These are phyloP conservation scores for Paraescarpia echinospica DNA, from an alignment of 1,140 invertebrate species.

Conservation along the genomic window DNA sequence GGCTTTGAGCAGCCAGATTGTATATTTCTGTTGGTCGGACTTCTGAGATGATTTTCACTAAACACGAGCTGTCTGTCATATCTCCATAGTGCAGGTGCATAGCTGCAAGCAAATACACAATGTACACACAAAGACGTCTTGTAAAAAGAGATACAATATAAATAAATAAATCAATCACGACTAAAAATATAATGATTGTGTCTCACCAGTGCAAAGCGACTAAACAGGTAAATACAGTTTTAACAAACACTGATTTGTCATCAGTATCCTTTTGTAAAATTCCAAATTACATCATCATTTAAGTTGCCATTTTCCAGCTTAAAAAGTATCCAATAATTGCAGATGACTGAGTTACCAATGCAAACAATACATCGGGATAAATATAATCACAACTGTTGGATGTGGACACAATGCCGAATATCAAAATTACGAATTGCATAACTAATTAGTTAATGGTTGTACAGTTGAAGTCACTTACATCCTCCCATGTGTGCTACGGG, in stretches of 20 bases:
- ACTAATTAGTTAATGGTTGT: not conserved
- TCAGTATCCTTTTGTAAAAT: not conserved
- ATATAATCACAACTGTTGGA: not conserved
- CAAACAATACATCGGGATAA: not conserved
- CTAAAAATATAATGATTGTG: not conserved
- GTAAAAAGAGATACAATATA: too few species aligned
- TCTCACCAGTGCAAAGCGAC: not conserved
- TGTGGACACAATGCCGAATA: not conserved
- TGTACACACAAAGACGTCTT: too few species aligned
- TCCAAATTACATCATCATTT: not conserved
- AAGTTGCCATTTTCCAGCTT: not conserved
- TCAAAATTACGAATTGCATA: not conserved
- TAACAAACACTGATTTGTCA: too few species aligned
- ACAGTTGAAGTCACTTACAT: constrained; percentile 41
- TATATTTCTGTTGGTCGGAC: constrained; percentile 94
- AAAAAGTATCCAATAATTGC: not conserved
- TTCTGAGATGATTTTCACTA: constrained; percentile 90
- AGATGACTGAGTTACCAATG: not conserved
- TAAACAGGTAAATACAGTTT: constrained; percentile 11
- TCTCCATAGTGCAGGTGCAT: constrained; percentile 96
- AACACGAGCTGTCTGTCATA: constrained; percentile 95
- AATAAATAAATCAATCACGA: not conserved
- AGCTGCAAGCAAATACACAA: constrained; percentile 47
- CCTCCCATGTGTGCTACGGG: constrained; percentile 74
- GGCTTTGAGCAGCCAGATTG: constrained; percentile 98